Evolutionary conservation across 2,888 invertebrate species (phyloP).

Genomic region (Eledona agricola): DNA sequence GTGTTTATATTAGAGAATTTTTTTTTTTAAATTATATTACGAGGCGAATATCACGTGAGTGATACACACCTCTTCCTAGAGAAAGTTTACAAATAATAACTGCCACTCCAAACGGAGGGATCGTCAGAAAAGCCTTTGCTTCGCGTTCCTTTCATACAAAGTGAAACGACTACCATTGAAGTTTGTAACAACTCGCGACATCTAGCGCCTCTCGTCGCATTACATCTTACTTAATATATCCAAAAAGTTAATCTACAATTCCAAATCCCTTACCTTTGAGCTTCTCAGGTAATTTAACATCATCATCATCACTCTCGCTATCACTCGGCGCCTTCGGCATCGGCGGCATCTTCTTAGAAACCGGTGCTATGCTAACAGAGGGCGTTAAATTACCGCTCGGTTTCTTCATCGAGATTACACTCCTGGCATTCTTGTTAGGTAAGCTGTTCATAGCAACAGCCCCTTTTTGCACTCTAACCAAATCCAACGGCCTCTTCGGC

Average conservation of each 20-base stretch:
- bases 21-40: slow-evolving; percentile 18
- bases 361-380: slow-evolving; percentile 65
- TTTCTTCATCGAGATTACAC: slow-evolving; percentile 42
- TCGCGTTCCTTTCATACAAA: slow-evolving; percentile 8
- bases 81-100: slow-evolving; percentile 15
- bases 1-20: too few relatives aligned
- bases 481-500: slow-evolving; percentile 58
- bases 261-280: too few relatives aligned
- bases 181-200: slow-evolving; percentile 4
- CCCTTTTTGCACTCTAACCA: slow-evolving; percentile 57
- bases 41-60: slow-evolving; percentile 19
- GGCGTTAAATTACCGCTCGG: slow-evolving; percentile 60
- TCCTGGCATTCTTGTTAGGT: slow-evolving; percentile 28
- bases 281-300: slow-evolving; percentile 34
- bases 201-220: too few relatives aligned
- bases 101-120: too few relatives aligned
- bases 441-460: slow-evolving; percentile 36
- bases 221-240: too few relatives aligned
- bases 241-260: too few relatives aligned
- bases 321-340: slow-evolving; percentile 51
- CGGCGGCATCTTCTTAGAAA: slow-evolving; percentile 52
- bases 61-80: slow-evolving; percentile 19
- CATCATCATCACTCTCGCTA: slow-evolving; percentile 54
- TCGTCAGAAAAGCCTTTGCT: too few relatives aligned
- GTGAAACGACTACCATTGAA: slow-evolving; percentile 1